Base-by-base conservation (phyloP, 2,113 vertebrate species). In the Xyliphius kryptos region DNA sequence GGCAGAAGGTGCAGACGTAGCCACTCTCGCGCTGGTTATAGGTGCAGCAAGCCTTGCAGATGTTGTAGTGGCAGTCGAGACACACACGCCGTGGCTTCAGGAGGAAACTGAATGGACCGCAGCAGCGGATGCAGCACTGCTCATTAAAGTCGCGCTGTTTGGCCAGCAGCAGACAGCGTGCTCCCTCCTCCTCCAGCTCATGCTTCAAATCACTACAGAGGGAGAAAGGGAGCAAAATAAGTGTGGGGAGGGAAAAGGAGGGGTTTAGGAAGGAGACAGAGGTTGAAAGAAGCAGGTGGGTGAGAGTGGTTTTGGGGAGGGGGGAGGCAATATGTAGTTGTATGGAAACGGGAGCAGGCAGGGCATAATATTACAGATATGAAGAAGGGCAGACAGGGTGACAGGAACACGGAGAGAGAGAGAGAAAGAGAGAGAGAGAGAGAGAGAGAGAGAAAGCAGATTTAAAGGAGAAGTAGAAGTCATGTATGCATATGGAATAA, bases 91-190 rank as follows among this genome's bases (percentile, higher is more conserved):
- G 92, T 72, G 90, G 90, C 82, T 97, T 97, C 83, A 97, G 84
- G 14, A 98, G 90, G 76, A 97, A 97, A 3, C 92, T 92, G 88
- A 98, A 98, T 66, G 95, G 92, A 2, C 88, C 72, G 43, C 95
- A 98, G 83, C 96, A 98, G 74, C 94, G 92, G 83, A 98, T 98
- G 69, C 96, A 98, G 85, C 95, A 97, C 78, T 87, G 91, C 75
- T 98, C 89, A 5, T 95, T 92, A 75, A 98, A 98, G 77, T 90
- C 90, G 66, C 87, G 87, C 82, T 97, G 93, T 82, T 89, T 93
- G 48, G 91, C 89, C 60, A 98, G 90, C 81, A 98, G 90, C 76
- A 87, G 89, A 81, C 96, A 94, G 82, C 90, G 94, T 85, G 88
- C 92, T 73, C 89, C 89, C 74, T 98, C 95, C 81, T 96, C 96